A percentile compares a stretch with the other conserved stretches of the same genome.
Conservation (phyloP, 2,888 invertebrate genomes). For the Lumbricus terrestris region DNA sequence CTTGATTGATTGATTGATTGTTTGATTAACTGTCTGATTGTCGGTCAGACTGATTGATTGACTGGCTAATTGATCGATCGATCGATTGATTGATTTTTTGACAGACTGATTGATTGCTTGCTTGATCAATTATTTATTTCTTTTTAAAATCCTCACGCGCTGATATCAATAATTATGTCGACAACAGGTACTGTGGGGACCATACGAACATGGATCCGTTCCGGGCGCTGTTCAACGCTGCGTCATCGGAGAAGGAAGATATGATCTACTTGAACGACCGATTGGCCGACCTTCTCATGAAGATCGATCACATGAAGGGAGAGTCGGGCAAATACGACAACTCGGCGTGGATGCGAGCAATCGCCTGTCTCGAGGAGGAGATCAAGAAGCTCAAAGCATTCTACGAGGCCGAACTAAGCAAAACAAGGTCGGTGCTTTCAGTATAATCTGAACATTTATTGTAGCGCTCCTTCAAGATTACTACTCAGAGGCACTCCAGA, state of each 20-base stretch:
- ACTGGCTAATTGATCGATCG: too few species aligned
- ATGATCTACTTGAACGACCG: slow-evolving; percentile 35
- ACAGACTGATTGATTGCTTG: too few species aligned
- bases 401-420: slow-evolving; percentile 35
- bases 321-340: slow-evolving; percentile 9
- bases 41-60: too few species aligned
- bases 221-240: slow-evolving; percentile 16
- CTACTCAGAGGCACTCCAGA: too few species aligned
- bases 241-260: slow-evolving; percentile 28
- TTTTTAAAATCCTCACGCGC: too few species aligned
- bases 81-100: too few species aligned
- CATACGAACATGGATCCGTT: slow-evolving; percentile 15
- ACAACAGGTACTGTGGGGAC: slow-evolving; percentile 3
- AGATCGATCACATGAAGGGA: slow-evolving; percentile 18
- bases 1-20: too few species aligned
- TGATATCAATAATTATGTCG: neutral
- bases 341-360: slow-evolving; percentile 24
- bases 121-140: neutral
- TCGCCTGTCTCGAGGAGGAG: slow-evolving; percentile 35
- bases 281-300: slow-evolving; percentile 30
- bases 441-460: too few species aligned
- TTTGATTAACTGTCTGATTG: too few species aligned
- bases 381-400: slow-evolving; percentile 31
- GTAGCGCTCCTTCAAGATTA: too few species aligned
- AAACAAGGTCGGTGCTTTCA: slow-evolving; percentile 28